These are phyloP conservation scores for Leptopilina myrica DNA, from an alignment of 2,888 invertebrate genomes.

Conservation along the genomic window DNA sequence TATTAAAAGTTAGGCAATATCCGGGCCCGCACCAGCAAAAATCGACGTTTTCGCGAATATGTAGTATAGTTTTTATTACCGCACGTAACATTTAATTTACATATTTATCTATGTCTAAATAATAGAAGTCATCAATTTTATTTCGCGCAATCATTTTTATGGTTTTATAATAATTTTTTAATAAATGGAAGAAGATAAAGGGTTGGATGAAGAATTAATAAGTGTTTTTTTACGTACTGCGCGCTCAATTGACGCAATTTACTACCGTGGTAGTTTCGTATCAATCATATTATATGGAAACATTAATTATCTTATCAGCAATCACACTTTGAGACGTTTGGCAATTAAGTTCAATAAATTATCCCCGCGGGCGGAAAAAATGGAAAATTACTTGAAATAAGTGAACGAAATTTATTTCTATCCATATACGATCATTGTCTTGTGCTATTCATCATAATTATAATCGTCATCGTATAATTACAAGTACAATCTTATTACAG, in stretches of 20 bases:
- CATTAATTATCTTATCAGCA: not conserved
- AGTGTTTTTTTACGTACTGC: too few species aligned
- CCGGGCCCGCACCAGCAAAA: conserved; percentile 35
- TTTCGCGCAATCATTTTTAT: too few species aligned
- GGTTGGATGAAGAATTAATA: too few species aligned
- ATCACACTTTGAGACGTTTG: not conserved
- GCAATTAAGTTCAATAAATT: not conserved
- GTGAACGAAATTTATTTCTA: not conserved
- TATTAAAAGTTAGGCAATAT: conserved; percentile 56
- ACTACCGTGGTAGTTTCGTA: not conserved
- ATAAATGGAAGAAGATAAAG: too few species aligned
- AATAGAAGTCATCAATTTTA: too few species aligned
- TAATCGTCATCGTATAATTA: too few species aligned
- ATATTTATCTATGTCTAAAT: not conserved
- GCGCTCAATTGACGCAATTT: not conserved
- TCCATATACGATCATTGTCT: conserved; percentile 4
- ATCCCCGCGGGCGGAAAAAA: not conserved
- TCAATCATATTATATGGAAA: not conserved
- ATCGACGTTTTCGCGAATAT: conserved; percentile 2
- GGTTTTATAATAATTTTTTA: too few species aligned
- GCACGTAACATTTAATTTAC: not conserved
- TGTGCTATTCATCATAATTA: not conserved
- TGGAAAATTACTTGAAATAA: not conserved
- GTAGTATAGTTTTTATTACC: not conserved
- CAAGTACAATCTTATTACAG: too few species aligned